These are phyloP conservation scores for Serranus cabrilla DNA, from an alignment of 2,797 vertebrate species.

Conservation along the genomic window DNA sequence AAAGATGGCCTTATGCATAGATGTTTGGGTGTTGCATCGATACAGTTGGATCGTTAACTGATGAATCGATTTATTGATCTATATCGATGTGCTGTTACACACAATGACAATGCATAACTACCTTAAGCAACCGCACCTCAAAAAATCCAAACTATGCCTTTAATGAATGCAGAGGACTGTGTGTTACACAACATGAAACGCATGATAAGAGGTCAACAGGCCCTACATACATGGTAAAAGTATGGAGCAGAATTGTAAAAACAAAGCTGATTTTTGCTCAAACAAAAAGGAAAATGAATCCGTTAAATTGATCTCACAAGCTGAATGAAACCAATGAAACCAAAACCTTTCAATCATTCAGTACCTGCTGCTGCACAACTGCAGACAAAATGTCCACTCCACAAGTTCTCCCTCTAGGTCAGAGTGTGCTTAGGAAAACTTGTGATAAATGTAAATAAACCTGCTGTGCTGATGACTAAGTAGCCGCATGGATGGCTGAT, in stretches of 20 bases:
- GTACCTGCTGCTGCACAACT: slow-evolving; percentile 4
- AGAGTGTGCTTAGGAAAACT: slow-evolving; percentile 56
- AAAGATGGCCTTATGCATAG: too few relatives aligned
- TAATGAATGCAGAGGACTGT: slow-evolving; percentile 10
- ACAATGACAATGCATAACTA: too few relatives aligned
- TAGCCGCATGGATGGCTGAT: slow-evolving; percentile 25
- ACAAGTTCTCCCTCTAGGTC: slow-evolving; percentile 42
- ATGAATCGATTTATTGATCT: too few relatives aligned
- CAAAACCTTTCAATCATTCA: neutral
- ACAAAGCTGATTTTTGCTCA: neutral
- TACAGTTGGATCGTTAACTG: too few relatives aligned
- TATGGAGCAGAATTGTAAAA: too few relatives aligned
- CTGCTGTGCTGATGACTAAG: slow-evolving; percentile 44
- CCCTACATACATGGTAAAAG: neutral
- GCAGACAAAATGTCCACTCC: slow-evolving; percentile 50
- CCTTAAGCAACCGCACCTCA: too few relatives aligned
- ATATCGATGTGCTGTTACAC: too few relatives aligned
- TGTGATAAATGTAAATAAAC: slow-evolving; percentile 73
- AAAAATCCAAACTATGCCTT: too few relatives aligned
- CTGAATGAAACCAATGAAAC: neutral
- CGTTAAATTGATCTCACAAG: neutral
- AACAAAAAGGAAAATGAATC: neutral
- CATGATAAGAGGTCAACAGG: slow-evolving; percentile 24
- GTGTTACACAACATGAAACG: slow-evolving; percentile 9
- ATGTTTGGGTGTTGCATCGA: too few relatives aligned